A percentile compares a stretch with the other conserved stretches of the same genome.
Conservation (phyloP, 2,797 vertebrate species). For the Mallotus villosus region DNA sequence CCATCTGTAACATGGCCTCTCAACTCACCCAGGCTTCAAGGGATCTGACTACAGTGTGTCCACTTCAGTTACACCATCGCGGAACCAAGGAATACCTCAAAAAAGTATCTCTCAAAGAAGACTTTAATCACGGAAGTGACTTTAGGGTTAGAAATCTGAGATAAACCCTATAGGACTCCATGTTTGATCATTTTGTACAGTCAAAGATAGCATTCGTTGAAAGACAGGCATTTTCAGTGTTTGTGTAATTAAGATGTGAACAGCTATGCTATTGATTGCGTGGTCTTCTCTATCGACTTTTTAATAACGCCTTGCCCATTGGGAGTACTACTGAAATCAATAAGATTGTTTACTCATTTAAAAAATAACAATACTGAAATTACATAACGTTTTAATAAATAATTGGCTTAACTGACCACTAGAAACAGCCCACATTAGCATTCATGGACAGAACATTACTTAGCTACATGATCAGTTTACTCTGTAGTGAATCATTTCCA, state of each 20-base stretch:
- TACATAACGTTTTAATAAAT: not conserved
- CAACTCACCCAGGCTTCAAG: conserved; percentile 49
- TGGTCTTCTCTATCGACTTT: not conserved
- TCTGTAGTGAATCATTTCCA: not conserved
- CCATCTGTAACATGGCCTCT: conserved; percentile 51
- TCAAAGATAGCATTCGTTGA: not conserved
- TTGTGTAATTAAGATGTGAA: not conserved
- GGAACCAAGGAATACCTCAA: conserved; percentile 45
- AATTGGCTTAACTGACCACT: not conserved
- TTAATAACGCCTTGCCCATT: not conserved
- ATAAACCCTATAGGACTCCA: conserved; percentile 13
- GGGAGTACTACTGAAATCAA: not conserved
- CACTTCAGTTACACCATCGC: conserved; percentile 56
- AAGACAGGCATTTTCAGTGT: not conserved
- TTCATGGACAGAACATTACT: not conserved
- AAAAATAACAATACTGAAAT: not conserved
- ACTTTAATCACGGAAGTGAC: conserved; percentile 62
- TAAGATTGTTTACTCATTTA: not conserved
- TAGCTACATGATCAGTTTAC: not conserved
- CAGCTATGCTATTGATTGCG: not conserved
- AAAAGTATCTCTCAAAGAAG: conserved; percentile 60
- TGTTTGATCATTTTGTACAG: conserved; percentile 4
- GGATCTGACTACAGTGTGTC: conserved; percentile 26
- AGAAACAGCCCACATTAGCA: too few relatives aligned
- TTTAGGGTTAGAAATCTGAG: conserved; percentile 43